Base-by-base conservation (phyloP, 2,888 invertebrate genomes). In the Timema cristinae region DNA sequence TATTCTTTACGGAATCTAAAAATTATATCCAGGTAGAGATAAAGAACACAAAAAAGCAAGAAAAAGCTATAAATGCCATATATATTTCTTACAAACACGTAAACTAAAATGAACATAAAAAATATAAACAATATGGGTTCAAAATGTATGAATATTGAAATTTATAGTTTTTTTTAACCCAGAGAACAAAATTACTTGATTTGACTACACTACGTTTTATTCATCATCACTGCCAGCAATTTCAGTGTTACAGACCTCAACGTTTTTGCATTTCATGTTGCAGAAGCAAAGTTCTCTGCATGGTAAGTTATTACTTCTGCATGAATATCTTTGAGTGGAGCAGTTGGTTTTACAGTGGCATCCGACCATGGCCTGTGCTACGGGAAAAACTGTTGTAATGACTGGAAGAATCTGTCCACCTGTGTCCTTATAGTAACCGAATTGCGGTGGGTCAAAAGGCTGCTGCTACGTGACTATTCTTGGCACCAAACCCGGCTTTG, bases 161-260 rank as follows among this genome's bases (percentile, higher is more conserved):
- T 2, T 15, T 56, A 15, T 52, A 5, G 54, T 52, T 52, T 52
- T 52, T 52, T 11, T 52, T 4, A 52, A n/a, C 54, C n/a, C n/a
- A 56, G 16, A 7, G 7, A 56, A 56, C 2, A 13, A 15, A n/a
- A 56, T 10, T 52, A 16, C 56, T 56, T 56, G 15, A 56, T 56
- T 56, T 7, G 2, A 56, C 16, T 56, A 56, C 11, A 56, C 5
- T 56, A 15, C 5, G 11, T 56, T 16, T 9, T 6, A n/a, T 56
- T 56, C 56, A 56, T 56, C 56, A 9, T 56, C 56, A 56, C 56
- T 56, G 56, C 7, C n/a, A 56, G 56, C 56, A n/a, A 59, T 59
- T 10, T 56, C 56, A 9, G 56, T 56, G 4, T 56, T 6, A 56
- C 56, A 56, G 56, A 15, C 56, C 56, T 56, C 56, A 56, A 15